phyloP scores from a whole-genome alignment of 2,113 vertebrate species.

The Pavo muticus region DNA sequence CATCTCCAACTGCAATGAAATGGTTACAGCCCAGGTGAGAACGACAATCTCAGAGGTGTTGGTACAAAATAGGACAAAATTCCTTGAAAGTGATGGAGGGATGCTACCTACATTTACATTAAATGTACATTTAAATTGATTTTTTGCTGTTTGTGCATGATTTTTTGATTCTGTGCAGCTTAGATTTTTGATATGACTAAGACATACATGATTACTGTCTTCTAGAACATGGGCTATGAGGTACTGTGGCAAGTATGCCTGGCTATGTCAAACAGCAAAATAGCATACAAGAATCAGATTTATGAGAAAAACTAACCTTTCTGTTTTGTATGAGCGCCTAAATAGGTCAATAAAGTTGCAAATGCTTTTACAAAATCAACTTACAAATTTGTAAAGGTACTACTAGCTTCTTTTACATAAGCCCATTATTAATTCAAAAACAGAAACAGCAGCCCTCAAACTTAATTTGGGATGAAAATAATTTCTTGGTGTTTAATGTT shows the following conservation, averaged over 20 bases:
- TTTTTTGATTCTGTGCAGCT: background rate
- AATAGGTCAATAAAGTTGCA: background rate
- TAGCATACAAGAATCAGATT: background rate
- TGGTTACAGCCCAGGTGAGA: constrained; percentile 26
- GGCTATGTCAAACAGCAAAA: background rate
- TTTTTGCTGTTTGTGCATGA: background rate
- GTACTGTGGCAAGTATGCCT: background rate
- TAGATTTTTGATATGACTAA: background rate
- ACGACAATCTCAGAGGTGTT: background rate
- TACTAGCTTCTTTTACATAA: background rate
- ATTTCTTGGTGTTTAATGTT: background rate
- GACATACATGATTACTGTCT: background rate
- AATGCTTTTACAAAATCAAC: background rate
- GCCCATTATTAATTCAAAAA: background rate
- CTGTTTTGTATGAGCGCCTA: background rate
- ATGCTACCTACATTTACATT: background rate
- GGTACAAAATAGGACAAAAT: background rate
- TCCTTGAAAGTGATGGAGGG: background rate
- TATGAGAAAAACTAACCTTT: background rate
- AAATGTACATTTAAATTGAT: background rate
- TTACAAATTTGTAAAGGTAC: background rate
- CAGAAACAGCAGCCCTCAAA: background rate
- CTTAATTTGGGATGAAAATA: background rate
- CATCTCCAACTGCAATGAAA: background rate
- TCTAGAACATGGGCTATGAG: background rate